Evolutionary conservation across 2,888 invertebrate genomes (phyloP).

Genomic region (Scaptomyza parva): DNA sequence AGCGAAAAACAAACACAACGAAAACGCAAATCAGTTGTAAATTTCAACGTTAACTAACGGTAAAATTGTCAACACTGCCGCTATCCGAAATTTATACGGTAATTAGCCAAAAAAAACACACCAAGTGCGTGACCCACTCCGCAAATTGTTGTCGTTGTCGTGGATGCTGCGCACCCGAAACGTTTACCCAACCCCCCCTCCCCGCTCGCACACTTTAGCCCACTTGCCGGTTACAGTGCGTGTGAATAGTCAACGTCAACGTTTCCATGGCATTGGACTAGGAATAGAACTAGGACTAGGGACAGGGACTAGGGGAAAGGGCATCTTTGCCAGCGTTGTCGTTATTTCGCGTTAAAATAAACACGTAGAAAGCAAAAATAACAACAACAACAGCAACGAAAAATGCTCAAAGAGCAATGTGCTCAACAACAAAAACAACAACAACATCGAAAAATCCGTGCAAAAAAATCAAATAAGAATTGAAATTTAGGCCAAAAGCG

Average conservation of each 20-base stretch:
- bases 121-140: slow-evolving; percentile 27
- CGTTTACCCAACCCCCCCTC: background rate
- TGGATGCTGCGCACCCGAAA: slow-evolving; percentile 16
- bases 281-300: background rate
- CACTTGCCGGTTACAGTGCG: slow-evolving; percentile 51
- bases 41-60: slow-evolving; percentile 7
- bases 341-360: slow-evolving; percentile 61
- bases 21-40: background rate
- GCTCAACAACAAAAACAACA: slow-evolving; percentile 12
- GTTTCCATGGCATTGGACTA: slow-evolving; percentile 32
- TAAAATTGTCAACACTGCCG: slow-evolving; percentile 4
- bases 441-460: slow-evolving; percentile 32
- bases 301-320: slow-evolving; percentile 3
- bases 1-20: slow-evolving; percentile 5
- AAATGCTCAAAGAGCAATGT: slow-evolving; percentile 29
- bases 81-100: slow-evolving; percentile 30
- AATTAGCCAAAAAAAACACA: slow-evolving; percentile 42
- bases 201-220: background rate
- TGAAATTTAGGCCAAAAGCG: slow-evolving; percentile 79
- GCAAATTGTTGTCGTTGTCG: slow-evolving; percentile 11
- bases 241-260: slow-evolving; percentile 40
- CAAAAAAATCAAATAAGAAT: slow-evolving; percentile 62
- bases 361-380: slow-evolving; percentile 47
- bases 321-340: slow-evolving; percentile 17
- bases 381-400: slow-evolving; percentile 35